A percentile compares a stretch with the other conserved stretches of the same genome.
phyloP scores from a whole-genome alignment of 2,888 invertebrate species.

The Xestia ashworthii region DNA sequence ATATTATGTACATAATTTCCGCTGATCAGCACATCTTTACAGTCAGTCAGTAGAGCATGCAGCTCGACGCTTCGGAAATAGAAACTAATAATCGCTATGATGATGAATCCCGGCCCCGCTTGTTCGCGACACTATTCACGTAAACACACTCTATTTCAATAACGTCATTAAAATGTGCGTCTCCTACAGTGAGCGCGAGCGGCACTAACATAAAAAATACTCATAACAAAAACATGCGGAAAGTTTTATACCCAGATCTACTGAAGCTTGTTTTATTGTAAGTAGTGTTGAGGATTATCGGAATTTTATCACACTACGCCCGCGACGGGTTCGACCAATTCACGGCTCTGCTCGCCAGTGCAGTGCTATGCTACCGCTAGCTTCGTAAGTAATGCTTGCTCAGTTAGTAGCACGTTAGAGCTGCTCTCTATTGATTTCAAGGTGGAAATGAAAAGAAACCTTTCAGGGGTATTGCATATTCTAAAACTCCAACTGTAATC shows the following conservation, averaged over 20 bases:
- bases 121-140: constrained; percentile 13
- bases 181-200: constrained; percentile 1
- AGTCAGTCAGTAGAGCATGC: neutral
- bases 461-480: constrained; percentile 36
- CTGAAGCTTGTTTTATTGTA: neutral
- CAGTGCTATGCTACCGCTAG: no score
- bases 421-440: neutral
- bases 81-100: constrained; percentile 30
- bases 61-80: constrained; percentile 33
- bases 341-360: no score
- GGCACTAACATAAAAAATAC: constrained; percentile 26
- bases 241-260: neutral
- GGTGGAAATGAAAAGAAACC: constrained; percentile 20
- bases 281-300: neutral
- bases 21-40: no score
- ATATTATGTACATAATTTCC: constrained; percentile 1
- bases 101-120: constrained; percentile 19
- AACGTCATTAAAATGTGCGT: constrained; percentile 3
- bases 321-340: neutral
- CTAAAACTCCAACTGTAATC: constrained; percentile 43
- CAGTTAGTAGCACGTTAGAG: neutral
- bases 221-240: neutral
- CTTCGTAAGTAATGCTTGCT: neutral
- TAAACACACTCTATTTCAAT: constrained; percentile 44
- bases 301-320: neutral